Conservation (phyloP, 2,888 invertebrate species). For the Fragum whitleyi region DNA sequence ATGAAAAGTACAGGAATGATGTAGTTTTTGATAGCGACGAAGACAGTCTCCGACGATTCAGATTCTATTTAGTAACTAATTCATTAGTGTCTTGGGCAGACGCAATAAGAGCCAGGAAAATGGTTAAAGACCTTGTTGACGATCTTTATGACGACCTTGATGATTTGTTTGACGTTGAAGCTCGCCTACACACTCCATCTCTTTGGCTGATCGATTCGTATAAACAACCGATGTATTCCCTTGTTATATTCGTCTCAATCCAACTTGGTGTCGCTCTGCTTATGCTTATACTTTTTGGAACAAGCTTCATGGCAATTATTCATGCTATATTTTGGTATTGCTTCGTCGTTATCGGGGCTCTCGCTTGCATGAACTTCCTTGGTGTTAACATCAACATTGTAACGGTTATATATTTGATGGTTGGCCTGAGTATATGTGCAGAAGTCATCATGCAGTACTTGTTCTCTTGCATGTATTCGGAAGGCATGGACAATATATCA, state of each 20-base stretch:
- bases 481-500: conserved; percentile 31
- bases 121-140: conserved; percentile 33
- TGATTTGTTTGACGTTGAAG: conserved; percentile 34
- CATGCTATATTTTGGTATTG: conserved; percentile 44
- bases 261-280: conserved; percentile 30
- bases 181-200: conserved; percentile 42
- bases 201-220: conserved; percentile 46
- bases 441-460: conserved; percentile 44
- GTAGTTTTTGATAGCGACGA: conserved; percentile 30
- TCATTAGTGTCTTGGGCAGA: conserved; percentile 31
- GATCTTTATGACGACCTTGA: conserved; percentile 38
- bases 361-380: conserved; percentile 35
- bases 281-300: conserved; percentile 22
- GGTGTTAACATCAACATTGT: conserved; percentile 50
- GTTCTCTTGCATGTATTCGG: conserved; percentile 34
- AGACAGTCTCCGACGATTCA: conserved; percentile 26
- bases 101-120: conserved; percentile 38
- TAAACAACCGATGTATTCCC: conserved; percentile 45
- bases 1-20: conserved; percentile 37
- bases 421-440: conserved; percentile 15
- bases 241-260: conserved; percentile 36
- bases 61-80: conserved; percentile 46
- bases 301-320: conserved; percentile 15
- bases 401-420: conserved; percentile 38
- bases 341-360: conserved; percentile 28